A percentile compares a stretch with the other conserved stretches of the same genome.
These are phyloP conservation scores for Orthonevra nobilis DNA, from an alignment of 2,888 invertebrate species.

Conservation along the genomic window DNA sequence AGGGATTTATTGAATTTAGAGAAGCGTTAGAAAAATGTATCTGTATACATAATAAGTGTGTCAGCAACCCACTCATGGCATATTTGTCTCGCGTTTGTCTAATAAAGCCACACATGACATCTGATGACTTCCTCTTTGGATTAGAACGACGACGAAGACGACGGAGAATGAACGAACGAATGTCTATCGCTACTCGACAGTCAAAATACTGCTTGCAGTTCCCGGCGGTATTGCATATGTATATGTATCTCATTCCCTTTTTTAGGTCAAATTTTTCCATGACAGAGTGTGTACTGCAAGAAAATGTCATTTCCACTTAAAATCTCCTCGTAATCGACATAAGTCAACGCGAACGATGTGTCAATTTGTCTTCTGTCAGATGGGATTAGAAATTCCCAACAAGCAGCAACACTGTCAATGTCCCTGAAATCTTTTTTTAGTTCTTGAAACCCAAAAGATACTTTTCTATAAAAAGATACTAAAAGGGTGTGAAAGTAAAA, in stretches of 20 bases:
- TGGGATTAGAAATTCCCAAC: slow-evolving; percentile 30
- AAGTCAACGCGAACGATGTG: slow-evolving; percentile 34
- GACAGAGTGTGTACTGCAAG: slow-evolving; percentile 5
- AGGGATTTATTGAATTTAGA: not conserved
- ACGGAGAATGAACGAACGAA: not conserved
- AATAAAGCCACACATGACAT: slow-evolving; percentile 40
- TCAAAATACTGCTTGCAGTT: slow-evolving; percentile 6
- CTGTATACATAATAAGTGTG: slow-evolving; percentile 58
- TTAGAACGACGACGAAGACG: slow-evolving; percentile 14
- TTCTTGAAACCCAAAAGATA: slow-evolving; percentile 43
- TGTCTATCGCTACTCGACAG: slow-evolving; percentile 32
- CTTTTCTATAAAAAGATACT: slow-evolving; percentile 7
- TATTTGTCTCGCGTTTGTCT: slow-evolving; percentile 60
- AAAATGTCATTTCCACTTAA: slow-evolving; percentile 33
- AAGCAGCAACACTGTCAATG: slow-evolving; percentile 49
- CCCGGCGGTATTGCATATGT: not conserved
- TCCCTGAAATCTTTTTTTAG: slow-evolving; percentile 60
- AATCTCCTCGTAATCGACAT: slow-evolving; percentile 29
- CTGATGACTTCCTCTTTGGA: slow-evolving; percentile 27
- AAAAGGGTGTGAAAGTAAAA: slow-evolving; percentile 21
- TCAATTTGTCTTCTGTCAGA: slow-evolving; percentile 57
- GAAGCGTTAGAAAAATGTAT: slow-evolving; percentile 26
- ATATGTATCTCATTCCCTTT: slow-evolving; percentile 44
- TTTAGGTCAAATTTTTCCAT: slow-evolving; percentile 54
- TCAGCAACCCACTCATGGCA: slow-evolving; percentile 55